A percentile compares a stretch with the other conserved stretches of the same genome.
Evolutionary conservation across 2,888 invertebrate species (phyloP).

Genomic region (Stegophylla sp.): DNA sequence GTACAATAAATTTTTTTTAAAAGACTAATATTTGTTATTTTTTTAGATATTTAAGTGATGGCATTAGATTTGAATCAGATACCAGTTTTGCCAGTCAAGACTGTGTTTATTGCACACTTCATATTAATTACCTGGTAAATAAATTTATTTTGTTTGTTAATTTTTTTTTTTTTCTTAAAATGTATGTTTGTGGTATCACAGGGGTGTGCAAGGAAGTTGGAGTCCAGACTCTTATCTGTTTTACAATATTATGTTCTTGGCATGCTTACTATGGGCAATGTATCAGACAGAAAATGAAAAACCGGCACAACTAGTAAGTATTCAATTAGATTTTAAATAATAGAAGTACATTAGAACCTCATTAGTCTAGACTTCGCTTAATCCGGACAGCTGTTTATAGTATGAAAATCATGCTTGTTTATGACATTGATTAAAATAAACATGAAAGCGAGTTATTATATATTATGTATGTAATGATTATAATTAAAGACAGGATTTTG

Average conservation of each 20-base stretch:
- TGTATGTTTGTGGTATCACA: constrained; percentile 50
- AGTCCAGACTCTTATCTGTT: constrained; percentile 62
- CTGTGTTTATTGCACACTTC: constrained; percentile 32
- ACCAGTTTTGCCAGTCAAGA: constrained; percentile 40
- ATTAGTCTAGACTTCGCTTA: too few species aligned
- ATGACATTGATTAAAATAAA: too few species aligned
- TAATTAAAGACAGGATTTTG: too few species aligned
- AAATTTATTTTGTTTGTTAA: background rate
- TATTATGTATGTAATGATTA: too few species aligned
- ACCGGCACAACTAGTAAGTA: constrained; percentile 42
- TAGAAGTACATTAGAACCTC: too few species aligned
- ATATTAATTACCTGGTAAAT: constrained; percentile 48
- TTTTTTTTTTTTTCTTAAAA: background rate
- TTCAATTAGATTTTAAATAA: background rate
- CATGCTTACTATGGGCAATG: constrained; percentile 47
- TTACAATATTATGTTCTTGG: constrained; percentile 45
- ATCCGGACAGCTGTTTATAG: too few species aligned
- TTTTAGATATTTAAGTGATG: constrained; percentile 4
- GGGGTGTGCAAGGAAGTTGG: constrained; percentile 65
- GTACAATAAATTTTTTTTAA: too few species aligned
- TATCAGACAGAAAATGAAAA: constrained; percentile 49
- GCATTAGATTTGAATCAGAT: constrained; percentile 55
- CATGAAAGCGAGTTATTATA: too few species aligned
- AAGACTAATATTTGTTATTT: background rate
- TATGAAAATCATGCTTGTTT: too few species aligned